Base-by-base conservation (phyloP, 1,140 invertebrate species). In the Rhysida immarginata region DNA sequence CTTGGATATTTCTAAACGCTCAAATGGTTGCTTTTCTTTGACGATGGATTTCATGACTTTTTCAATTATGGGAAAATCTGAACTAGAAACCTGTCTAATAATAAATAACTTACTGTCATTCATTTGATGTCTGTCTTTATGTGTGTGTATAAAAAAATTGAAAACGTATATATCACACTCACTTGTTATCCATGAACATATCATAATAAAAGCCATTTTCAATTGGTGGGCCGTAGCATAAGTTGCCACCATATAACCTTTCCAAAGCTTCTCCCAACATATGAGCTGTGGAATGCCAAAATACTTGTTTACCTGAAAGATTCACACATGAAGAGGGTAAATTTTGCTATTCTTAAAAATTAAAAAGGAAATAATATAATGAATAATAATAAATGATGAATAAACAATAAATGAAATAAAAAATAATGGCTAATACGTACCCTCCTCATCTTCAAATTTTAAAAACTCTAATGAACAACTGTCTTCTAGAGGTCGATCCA, bases 281-380 rank as follows among this genome's bases (percentile, higher is more conserved):
- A 68, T 99, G 96, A 26, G 96, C 96, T 24, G 92, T 92, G 0
- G 94, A 97, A 71, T 99, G 96, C 96, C 96, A 99, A 70, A 98
- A 99, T 0, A 99, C 96, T 63, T 89, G 82, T 67, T 92, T 83
- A 26, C 85, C 91, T 74, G n/a, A n/a, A n/a, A n/a, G n/a, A n/a
- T n/a, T n/a, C n/a, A n/a, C n/a, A n/a, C n/a, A n/a, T n/a, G n/a
- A n/a, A n/a, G n/a, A n/a, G n/a, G n/a, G n/a, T n/a, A n/a, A n/a
- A n/a, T n/a, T n/a, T n/a, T n/a, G n/a, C n/a, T n/a, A n/a, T n/a
- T n/a, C n/a, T n/a, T n/a, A n/a, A n/a, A n/a, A n/a, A n/a, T n/a
- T n/a, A n/a, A n/a, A n/a, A n/a, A n/a, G n/a, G n/a, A n/a, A n/a
- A n/a, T n/a, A n/a, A n/a, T n/a, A n/a, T n/a, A n/a, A n/a, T n/a